phyloP scores from a whole-genome alignment of 35 echinoderm and acorn worm species.

The Stichopus chloronotus region DNA sequence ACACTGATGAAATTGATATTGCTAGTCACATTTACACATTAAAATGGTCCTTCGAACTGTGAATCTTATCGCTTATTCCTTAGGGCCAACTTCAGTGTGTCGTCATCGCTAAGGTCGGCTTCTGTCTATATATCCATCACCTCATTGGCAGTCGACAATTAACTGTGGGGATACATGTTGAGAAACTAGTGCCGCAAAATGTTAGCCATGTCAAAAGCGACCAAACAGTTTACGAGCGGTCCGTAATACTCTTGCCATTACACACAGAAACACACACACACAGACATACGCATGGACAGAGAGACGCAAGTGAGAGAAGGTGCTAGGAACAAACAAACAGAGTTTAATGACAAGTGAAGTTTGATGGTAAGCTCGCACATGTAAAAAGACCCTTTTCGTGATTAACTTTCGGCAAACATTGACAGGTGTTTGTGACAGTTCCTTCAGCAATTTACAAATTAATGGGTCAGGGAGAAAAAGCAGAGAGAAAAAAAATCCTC shows the following conservation, averaged over 20 bases:
- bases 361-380: not conserved
- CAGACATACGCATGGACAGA: not conserved
- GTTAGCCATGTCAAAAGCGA: not conserved
- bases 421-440: conserved; percentile 3
- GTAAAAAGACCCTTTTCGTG: not conserved
- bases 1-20: too few relatives aligned
- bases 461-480: not conserved
- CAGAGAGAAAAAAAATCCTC: not conserved
- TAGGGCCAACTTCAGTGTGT: too few relatives aligned
- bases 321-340: not conserved
- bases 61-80: too few relatives aligned
- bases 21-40: too few relatives aligned
- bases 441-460: conserved; percentile 5
- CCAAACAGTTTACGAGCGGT: not conserved
- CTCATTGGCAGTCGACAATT: not conserved
- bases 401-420: not conserved
- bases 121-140: too few relatives aligned
- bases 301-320: not conserved
- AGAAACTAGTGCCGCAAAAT: not conserved
- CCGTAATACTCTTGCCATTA: not conserved
- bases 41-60: too few relatives aligned
- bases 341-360: not conserved
- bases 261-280: too few relatives aligned
- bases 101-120: too few relatives aligned
- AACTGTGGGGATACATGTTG: not conserved